Conservation (phyloP, 2,797 vertebrate species). For the Mormyrus proboscirostris region DNA sequence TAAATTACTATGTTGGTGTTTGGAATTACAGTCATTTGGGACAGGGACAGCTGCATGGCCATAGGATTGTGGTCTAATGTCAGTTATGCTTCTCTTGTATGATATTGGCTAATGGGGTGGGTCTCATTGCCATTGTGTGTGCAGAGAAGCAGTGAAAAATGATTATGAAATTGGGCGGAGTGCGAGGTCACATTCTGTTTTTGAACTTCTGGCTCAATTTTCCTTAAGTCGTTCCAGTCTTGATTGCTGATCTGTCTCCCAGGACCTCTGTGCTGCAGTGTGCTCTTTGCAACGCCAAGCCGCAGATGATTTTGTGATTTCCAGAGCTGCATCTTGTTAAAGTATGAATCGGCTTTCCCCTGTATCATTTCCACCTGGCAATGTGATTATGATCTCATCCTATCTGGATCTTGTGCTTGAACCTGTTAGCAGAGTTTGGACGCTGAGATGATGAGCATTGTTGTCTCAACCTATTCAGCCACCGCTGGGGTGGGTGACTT, state of each 20-base stretch:
- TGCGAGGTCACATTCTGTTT: constrained; percentile 26
- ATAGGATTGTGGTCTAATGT: constrained; percentile 60
- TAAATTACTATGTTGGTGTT: constrained; percentile 64
- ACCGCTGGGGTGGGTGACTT: background rate
- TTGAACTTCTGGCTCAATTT: constrained; percentile 22
- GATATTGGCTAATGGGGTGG: constrained; percentile 56
- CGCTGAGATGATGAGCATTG: background rate
- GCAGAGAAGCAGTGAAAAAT: constrained; percentile 28
- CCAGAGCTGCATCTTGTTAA: background rate
- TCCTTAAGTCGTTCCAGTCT: background rate
- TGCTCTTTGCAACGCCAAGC: background rate
- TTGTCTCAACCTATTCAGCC: background rate
- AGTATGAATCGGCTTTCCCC: background rate
- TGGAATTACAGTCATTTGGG: constrained; percentile 69
- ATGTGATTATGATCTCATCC: background rate
- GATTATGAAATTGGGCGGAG: constrained; percentile 45
- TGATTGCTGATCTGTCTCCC: background rate
- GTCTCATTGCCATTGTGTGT: constrained; percentile 44
- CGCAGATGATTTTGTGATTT: background rate
- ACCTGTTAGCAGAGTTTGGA: background rate
- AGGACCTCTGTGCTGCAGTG: background rate
- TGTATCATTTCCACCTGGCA: background rate
- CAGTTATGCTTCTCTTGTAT: constrained; percentile 44
- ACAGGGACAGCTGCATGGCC: constrained; percentile 52
- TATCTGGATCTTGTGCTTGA: background rate